Evolutionary conservation across 2,113 vertebrate species (phyloP), one percentile per base, ranked within the genome.

Genomic region (Perca fluviatilis): DNA sequence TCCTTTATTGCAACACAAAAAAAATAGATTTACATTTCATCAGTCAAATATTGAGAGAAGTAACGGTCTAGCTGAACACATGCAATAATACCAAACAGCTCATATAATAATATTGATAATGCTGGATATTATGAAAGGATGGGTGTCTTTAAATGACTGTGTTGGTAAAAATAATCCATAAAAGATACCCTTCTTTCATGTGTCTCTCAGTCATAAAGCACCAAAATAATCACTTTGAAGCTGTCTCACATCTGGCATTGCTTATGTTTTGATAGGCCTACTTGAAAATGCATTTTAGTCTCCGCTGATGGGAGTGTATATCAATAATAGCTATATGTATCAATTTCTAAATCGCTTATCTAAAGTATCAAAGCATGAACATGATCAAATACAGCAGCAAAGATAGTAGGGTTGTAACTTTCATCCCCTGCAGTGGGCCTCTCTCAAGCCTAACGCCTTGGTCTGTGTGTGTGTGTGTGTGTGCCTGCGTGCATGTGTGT

Each of bases 201-300:
- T 79, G 60, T 84, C 71, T 78, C 62, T 83, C 40, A 10, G 40
- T 9, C 49, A 86, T 89, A 70, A 71, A 77, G 75, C 46, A 53
- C 63, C 67, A 68, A 82, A 74, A 53, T 85, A 83, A 83, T 77
- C 50, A 65, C 69, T 86, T 89, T 87, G 87, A 88, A 89, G 83
- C 74, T 23, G 73, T 76, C 69, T 83, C 61, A 64, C 82, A 80
- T 86, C 84, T 86, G 79, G 61, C 54, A 15, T 66, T 80, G 72
- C 60, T 79, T 83, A 54, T 47, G 27, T 71, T 84, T 67, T 74
- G 53, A 81, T 62, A n/a, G n/a, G n/a, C n/a, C n/a, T n/a, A 76
- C 47, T 75, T 75, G 68, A 75, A 78, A 49, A 61, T 30, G 80
- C 43, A 73, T 73, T 81, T 86, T n/a, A n/a, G 36, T 57, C 58